These are phyloP conservation scores for Lepus americanus DNA, from an alignment of 2,113 vertebrate genomes.

Conservation along the genomic window DNA sequence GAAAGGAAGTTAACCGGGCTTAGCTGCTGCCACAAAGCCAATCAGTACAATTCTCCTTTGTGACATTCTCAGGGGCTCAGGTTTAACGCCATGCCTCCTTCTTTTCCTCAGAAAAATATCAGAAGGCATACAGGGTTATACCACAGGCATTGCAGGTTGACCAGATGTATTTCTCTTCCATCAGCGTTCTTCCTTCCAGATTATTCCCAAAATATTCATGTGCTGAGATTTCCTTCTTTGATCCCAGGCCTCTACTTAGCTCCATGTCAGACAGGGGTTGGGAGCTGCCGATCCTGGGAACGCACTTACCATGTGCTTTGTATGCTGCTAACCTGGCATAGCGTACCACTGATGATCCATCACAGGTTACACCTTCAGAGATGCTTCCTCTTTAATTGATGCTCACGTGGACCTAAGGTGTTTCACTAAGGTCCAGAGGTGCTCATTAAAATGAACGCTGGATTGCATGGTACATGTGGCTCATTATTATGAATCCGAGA, in stretches of 20 bases:
- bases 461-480: slow-evolving; percentile 63
- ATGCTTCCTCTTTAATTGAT: slow-evolving; percentile 82
- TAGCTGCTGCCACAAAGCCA: not conserved
- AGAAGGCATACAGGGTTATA: not conserved
- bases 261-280: not conserved
- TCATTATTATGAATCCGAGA: slow-evolving; percentile 77
- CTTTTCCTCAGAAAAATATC: slow-evolving; percentile 1
- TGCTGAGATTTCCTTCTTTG: not conserved
- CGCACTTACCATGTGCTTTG: slow-evolving; percentile 68
- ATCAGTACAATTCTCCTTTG: not conserved
- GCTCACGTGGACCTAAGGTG: slow-evolving; percentile 75
- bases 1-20: not conserved
- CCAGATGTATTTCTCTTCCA: not conserved
- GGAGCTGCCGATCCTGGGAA: slow-evolving; percentile 74
- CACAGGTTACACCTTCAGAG: slow-evolving; percentile 75
- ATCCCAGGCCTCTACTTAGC: not conserved
- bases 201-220: not conserved
- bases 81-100: not conserved
- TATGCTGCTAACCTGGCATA: slow-evolving; percentile 48
- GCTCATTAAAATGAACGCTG: slow-evolving; percentile 82
- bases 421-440: slow-evolving; percentile 82
- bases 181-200: not conserved
- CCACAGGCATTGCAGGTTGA: not conserved
- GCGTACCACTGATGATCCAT: slow-evolving; percentile 59
- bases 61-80: not conserved